Evolutionary conservation across 1,140 invertebrate genomes (phyloP), one percentile per base, ranked within the genome.

Genomic region (Brachionus rubens): DNA sequence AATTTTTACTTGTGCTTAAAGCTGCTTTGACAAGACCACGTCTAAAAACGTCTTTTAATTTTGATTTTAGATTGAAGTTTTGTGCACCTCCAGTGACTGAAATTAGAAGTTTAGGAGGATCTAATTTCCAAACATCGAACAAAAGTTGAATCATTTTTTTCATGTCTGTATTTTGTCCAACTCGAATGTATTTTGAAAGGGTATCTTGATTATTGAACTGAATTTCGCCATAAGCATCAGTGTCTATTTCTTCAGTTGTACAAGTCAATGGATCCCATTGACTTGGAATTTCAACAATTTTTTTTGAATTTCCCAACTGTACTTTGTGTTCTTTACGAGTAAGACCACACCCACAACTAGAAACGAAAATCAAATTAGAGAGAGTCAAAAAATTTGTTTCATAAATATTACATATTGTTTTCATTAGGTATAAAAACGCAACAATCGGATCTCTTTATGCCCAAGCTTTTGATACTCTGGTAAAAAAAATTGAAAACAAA

Each of bases 71-170:
- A 10, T 79, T 79, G 77, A 86, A 85, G 76, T 83, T 84, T 76
- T 85, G 82, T 10, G 85, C 85, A 6, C 85, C 85, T 4, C 85
- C 85, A 26, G 85, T 85, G 14, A 86, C 84, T 2, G 85, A 86
- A 33, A 86, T 84, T 10, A 86, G 81, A 6, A 86, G 80, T 72
- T 86, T 84, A 19, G 85, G 85, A 28, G 79, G 79, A 30, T 81
- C 78, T 24, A 84, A 77, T 5, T 77, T 70, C 85, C 85, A 86
- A n/a, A 81, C 78, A 19, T 84, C 78, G 62, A 79, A 80, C 78
- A 86, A 78, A 30, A 86, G 78, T 3, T 80, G 59, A 56, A 84
- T 65, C 68, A 86, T 79, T 7, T 76, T 77, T 2, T 81, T 62
- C 78, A 83, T 81, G 1, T 79, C 62, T 7, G 82, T 82, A n/a